Percentiles rank a stretch among this genome's conserved stretches.
phyloP scores from a whole-genome alignment of 2,888 invertebrate species.

The Limnephilus lunatus region DNA sequence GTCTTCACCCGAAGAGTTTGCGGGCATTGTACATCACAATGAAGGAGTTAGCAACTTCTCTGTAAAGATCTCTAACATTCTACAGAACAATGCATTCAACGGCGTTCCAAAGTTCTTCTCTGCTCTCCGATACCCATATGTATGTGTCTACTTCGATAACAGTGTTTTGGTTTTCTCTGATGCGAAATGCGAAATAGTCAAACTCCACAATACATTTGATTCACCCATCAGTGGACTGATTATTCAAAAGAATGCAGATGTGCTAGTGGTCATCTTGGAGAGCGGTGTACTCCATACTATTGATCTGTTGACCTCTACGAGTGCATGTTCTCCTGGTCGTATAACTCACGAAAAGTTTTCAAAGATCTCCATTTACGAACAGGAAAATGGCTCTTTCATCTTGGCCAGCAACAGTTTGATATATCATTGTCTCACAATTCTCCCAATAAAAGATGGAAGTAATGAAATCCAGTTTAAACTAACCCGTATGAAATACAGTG shows the following conservation, averaged over 20 bases:
- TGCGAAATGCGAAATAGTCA: conserved; percentile 54
- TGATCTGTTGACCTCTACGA: conserved; percentile 42
- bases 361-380: conserved; percentile 49
- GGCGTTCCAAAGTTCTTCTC: conserved; percentile 47
- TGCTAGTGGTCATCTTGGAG: conserved; percentile 47
- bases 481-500: conserved; percentile 45
- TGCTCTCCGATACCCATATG: conserved; percentile 49
- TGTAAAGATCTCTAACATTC: conserved; percentile 58
- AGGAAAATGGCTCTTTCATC: conserved; percentile 46
- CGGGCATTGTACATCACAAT: conserved; percentile 56
- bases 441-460: conserved; percentile 24
- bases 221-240: conserved; percentile 51
- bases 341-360: conserved; percentile 51
- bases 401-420: conserved; percentile 49
- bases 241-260: conserved; percentile 43
- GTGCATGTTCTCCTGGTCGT: conserved; percentile 10
- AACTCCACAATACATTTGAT: conserved; percentile 61
- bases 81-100: conserved; percentile 42
- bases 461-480: conserved; percentile 42
- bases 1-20: conserved; percentile 54
- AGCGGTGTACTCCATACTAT: conserved; percentile 49
- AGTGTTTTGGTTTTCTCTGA: conserved; percentile 52
- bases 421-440: conserved; percentile 44
- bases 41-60: conserved; percentile 61
- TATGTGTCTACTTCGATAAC: conserved; percentile 62